phyloP scores from a whole-genome alignment of 2,888 invertebrate genomes.

The Gastrophysa polygoni region DNA sequence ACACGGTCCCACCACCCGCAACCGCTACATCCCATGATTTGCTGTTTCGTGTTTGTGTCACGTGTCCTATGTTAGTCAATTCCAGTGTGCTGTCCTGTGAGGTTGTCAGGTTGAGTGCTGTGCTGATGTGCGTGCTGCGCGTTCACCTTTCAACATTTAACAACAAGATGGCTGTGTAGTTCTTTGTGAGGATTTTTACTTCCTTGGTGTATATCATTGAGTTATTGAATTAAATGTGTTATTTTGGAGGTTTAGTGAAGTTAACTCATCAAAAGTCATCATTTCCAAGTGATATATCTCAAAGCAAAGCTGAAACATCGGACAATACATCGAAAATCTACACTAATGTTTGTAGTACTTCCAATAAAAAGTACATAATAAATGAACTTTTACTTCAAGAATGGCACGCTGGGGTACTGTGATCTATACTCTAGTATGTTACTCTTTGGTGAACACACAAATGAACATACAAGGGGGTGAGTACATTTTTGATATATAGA shows the following conservation, averaged over 20 bases:
- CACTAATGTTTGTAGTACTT: neutral
- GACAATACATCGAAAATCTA: neutral
- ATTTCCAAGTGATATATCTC: neutral
- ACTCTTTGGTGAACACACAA: neutral
- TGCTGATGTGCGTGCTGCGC: neutral
- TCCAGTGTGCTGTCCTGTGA: too few species aligned
- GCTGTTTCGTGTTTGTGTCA: too few species aligned
- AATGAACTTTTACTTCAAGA: constrained; percentile 16
- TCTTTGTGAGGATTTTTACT: constrained; percentile 18
- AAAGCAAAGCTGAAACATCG: neutral
- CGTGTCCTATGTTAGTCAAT: too few species aligned
- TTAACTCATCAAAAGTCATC: neutral
- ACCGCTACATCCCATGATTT: too few species aligned
- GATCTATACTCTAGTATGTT: constrained; percentile 18
- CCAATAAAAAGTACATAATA: constrained; percentile 18
- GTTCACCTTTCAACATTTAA: neutral
- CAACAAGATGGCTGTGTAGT: constrained; percentile 23
- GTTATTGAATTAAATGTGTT: constrained; percentile 17
- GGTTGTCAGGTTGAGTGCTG: neutral
- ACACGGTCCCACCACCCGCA: too few species aligned
- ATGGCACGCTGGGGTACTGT: constrained; percentile 23
- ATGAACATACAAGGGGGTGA: neutral
- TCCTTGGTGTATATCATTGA: constrained; percentile 17
- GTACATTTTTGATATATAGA: neutral
- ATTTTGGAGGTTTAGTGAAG: constrained; percentile 10